Evolutionary conservation across 1,140 invertebrate species (phyloP).

Genomic region (Copidosoma floridanum): DNA sequence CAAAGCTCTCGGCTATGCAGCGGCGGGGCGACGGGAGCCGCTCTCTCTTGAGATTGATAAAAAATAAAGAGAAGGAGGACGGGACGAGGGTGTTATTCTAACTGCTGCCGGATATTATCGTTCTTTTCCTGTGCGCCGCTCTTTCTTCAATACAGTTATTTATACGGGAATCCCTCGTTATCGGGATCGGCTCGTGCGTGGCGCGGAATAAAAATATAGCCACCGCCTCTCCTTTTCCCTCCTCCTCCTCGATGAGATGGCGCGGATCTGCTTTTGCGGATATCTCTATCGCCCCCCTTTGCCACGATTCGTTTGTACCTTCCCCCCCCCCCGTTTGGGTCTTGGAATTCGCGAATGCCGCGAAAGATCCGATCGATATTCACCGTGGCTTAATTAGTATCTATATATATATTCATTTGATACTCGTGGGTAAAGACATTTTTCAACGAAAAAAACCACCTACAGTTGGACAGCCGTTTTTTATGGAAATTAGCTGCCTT

Average conservation of each 20-base stretch:
- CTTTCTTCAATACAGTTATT: conserved; percentile 52
- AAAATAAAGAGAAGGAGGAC: background rate
- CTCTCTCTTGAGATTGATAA: background rate
- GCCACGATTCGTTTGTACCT: no score
- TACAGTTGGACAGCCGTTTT: no score
- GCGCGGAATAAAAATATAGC: conserved; percentile 3
- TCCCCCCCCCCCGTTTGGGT: no score
- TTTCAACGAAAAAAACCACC: no score
- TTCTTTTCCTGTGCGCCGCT: conserved; percentile 1
- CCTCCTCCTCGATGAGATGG: background rate
- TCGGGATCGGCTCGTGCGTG: conserved; percentile 38
- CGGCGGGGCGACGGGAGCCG: background rate
- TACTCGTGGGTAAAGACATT: no score
- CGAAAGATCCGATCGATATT: no score
- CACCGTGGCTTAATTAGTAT: no score
- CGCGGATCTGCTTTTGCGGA: conserved; percentile 7
- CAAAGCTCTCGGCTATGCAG: conserved; percentile 28
- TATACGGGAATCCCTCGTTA: conserved; percentile 40
- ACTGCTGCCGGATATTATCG: conserved; percentile 44
- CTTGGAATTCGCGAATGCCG: no score
- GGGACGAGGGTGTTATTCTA: conserved; percentile 16
- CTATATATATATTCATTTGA: no score
- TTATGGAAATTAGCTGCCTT: no score
- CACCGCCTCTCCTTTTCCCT: background rate
- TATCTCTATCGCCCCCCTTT: no score